Evolutionary conservation across 64 coral and sea anemone genomes (phyloP), one percentile per base, ranked within the genome.

Genomic region (Montipora capricornis): DNA sequence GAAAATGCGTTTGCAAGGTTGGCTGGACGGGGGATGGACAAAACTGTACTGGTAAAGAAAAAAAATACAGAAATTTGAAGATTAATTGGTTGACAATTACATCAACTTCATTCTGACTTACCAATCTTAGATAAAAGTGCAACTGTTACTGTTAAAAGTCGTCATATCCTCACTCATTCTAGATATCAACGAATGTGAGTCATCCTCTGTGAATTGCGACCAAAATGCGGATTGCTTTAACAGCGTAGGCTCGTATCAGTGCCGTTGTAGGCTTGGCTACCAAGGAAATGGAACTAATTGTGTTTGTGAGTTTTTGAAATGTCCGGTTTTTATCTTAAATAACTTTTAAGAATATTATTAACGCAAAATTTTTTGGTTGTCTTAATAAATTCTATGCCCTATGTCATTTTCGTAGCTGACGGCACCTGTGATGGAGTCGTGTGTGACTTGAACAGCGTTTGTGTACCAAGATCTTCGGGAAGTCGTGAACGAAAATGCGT

Each of bases 181-280:
- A 96, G 95, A 96, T 74, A 68, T 97, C 20, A 57, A 97, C 71
- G 95, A 97, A 49, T 97, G 95, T 50, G 57, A 88, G 17, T 78
- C 78, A 1, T 44, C 73, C 24, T 17, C 17, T 14, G 89, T 7
- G 29, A 77, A 74, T 12, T 97, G 95, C 64, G 82, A 97, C 50
- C 68, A 80, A 15, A 91, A 97, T 59, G 95, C 92, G 15, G 74
- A 86, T 29, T 97, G 95, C 62, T 87, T 70, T 8, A 97, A 97
- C 20, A 94, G 8, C 73, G 75, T 59, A 6, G 95, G 95, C 53
- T 94, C 95, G 3, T 97, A 86, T 89, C 49, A 20, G 6, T 97
- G 95, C 73, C 87, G 80, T 14, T 97, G 95, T 75, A 79, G 85
- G 19, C 78, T 86, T 57, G 53, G 53, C 53, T 57, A 57, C 53